Evolutionary conservation across 2,888 invertebrate genomes (phyloP), one percentile per base, ranked within the genome.

Genomic region (Tetragnatha montana): DNA sequence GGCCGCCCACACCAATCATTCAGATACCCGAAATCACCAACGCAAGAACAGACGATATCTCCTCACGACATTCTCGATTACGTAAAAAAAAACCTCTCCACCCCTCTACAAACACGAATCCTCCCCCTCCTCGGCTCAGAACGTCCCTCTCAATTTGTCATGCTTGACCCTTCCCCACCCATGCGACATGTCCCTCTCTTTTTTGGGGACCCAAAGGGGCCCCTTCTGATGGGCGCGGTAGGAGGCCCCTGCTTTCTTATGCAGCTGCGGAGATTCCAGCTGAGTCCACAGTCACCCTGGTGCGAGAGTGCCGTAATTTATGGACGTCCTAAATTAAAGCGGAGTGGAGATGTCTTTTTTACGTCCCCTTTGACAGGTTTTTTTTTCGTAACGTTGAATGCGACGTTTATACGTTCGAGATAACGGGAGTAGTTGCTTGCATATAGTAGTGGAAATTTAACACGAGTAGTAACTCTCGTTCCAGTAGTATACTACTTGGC

Each of bases 101-200:
- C 60, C 60, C 60, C 60, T 17, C 12, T 17, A 17, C 60, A 60
- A 60, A 60, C 60, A 60, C 12, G 14, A 12, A 12, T 3, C 17
- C 60, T 17, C 76, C 17, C 50, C n/a, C 76, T n/a, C 10, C 10
- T 21, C n/a, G 17, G 6, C n/a, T 74, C 21, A 17, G 50, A 50
- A n/a, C 71, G 78, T 70, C 50, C 78, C 22, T 47, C 14, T 12
- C 86, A 80, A 86, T 86, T 86, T 86, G 86, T 86, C 79, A 86
- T 47, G 86, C 79, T 73, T 80, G 86, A 86, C 86, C 86, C 86
- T 73, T 49, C 86, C 49, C 73, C 79, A 47, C 86, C 51, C 78
- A 73, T 80, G 68, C 75, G 75, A 69, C 80, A 60, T 83, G 60
- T 73, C 17, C 49, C 74, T 74, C 51, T 51, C 19, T 12, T 35